These are phyloP conservation scores for Pinna nobilis DNA, from an alignment of 1,140 invertebrate genomes.

Conservation along the genomic window DNA sequence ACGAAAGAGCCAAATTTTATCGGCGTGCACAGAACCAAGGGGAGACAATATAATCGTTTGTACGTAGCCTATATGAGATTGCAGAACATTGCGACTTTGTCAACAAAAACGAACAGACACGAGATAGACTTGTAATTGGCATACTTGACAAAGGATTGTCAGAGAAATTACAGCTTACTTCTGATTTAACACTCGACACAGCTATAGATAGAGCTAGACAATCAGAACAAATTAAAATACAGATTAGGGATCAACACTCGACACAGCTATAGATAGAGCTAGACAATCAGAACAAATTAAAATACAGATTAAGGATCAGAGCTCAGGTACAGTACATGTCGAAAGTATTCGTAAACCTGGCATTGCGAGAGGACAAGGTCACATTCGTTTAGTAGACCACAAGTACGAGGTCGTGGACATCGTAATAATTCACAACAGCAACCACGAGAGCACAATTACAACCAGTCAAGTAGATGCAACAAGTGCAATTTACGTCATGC, in stretches of 20 bases:
- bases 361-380: neutral
- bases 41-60: constrained; percentile 33
- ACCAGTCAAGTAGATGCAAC: too few relatives aligned
- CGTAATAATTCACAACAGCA: too few relatives aligned
- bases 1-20: constrained; percentile 35
- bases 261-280: constrained; percentile 26
- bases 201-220: constrained; percentile 29
- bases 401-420: constrained; percentile 4
- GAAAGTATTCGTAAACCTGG: neutral
- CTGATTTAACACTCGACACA: constrained; percentile 29
- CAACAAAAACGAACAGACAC: constrained; percentile 24
- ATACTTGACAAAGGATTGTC: constrained; percentile 30
- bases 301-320: constrained; percentile 27
- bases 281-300: constrained; percentile 32
- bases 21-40: constrained; percentile 12
- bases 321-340: neutral
- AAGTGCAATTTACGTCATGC: too few relatives aligned
- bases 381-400: neutral
- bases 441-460: too few relatives aligned
- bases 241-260: constrained; percentile 31
- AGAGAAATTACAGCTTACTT: constrained; percentile 36
- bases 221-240: constrained; percentile 28
- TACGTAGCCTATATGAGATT: constrained; percentile 28
- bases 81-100: constrained; percentile 40
- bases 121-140: constrained; percentile 39